These are phyloP conservation scores for Rhodophaea formosa DNA, from an alignment of 2,888 invertebrate species.

Conservation along the genomic window DNA sequence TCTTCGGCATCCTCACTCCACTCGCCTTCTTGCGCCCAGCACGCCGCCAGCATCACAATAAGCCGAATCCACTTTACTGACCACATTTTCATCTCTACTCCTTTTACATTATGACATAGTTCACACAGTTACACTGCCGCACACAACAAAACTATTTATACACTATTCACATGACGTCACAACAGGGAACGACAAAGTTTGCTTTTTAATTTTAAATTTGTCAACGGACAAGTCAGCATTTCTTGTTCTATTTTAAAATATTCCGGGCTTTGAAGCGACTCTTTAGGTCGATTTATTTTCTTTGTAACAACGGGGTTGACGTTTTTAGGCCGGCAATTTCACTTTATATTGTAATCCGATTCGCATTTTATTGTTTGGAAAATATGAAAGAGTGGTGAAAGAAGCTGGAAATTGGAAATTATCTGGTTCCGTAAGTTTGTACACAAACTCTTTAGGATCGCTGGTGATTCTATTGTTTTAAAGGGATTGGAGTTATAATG, in stretches of 20 bases:
- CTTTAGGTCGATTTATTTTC: slow-evolving; percentile 18
- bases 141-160: slow-evolving; percentile 30
- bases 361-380: slow-evolving; percentile 15
- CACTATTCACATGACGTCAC: slow-evolving; percentile 25
- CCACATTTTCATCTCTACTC: slow-evolving; percentile 53
- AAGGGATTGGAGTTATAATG: slow-evolving; percentile 8
- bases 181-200: not conserved
- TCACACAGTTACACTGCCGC: slow-evolving; percentile 30
- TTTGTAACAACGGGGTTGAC: slow-evolving; percentile 20
- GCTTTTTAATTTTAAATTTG: slow-evolving; percentile 15
- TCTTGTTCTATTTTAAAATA: slow-evolving; percentile 14
- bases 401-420: slow-evolving; percentile 16
- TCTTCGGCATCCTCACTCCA: slow-evolving; percentile 78
- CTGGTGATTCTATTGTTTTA: not conserved
- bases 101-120: slow-evolving; percentile 48
- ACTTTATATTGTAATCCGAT: slow-evolving; percentile 18
- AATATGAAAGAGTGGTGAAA: slow-evolving; percentile 17
- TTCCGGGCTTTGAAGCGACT: slow-evolving; percentile 16
- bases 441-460: not conserved
- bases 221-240: slow-evolving; percentile 14
- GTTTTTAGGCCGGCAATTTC: slow-evolving; percentile 17
- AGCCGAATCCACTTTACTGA: slow-evolving; percentile 68
- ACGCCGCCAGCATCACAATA: slow-evolving; percentile 67
- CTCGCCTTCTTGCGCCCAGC: slow-evolving; percentile 75
- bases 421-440: slow-evolving; percentile 2